phyloP scores from a whole-genome alignment of 1,140 invertebrate species.

The Cotesia glomerata region DNA sequence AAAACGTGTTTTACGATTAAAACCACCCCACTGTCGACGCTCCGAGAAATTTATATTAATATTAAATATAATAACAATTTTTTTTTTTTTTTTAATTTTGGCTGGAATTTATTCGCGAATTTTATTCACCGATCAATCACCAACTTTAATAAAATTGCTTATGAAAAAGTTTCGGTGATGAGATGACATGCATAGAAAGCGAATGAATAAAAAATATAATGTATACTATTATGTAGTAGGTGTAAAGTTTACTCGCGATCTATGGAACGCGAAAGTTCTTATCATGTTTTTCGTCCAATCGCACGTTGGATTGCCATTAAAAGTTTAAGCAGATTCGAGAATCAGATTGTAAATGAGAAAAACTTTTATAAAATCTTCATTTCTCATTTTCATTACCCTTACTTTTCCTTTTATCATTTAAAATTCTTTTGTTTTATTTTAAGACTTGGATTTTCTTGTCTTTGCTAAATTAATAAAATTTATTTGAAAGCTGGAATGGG shows the following conservation, averaged over 20 bases:
- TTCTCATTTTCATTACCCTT: not conserved
- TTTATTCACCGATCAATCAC: no score
- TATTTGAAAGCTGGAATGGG: no score
- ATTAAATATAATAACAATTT: not conserved
- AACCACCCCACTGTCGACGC: not conserved
- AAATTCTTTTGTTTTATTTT: constrained; percentile 8
- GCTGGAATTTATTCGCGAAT: no score
- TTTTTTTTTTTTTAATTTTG: no score
- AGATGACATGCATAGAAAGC: no score
- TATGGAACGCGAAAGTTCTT: not conserved
- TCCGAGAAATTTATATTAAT: not conserved
- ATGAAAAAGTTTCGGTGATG: no score
- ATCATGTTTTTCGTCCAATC: constrained; percentile 1
- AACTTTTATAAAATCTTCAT: not conserved
- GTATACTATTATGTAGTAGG: not conserved
- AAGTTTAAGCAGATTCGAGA: constrained; percentile 4
- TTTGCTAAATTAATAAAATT: no score
- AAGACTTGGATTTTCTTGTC: constrained; percentile 21
- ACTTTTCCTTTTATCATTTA: not conserved
- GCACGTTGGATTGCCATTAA: constrained; percentile 13
- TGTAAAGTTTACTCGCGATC: not conserved
- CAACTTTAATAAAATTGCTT: no score
- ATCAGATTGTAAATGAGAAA: not conserved
- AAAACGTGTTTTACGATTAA: constrained; percentile 31
- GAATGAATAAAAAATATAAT: no score